Conservation (phyloP, 2,113 vertebrate species). For the Pyrgilauda ruficollis region DNA sequence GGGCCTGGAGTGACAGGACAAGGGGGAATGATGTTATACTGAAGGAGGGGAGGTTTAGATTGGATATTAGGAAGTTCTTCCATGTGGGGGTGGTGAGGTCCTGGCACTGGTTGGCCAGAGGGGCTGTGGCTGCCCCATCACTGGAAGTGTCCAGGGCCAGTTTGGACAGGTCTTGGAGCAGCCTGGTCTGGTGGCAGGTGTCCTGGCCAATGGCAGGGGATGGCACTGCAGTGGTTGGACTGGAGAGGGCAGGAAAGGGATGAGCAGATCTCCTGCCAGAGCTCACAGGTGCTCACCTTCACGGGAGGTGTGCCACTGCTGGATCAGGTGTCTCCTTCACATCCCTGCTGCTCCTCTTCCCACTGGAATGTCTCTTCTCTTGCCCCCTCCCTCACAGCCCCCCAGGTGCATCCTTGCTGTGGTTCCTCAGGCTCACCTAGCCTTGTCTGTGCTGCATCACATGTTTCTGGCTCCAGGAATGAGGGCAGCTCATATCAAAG, state of each 20-base stretch:
- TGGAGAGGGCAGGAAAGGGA: background rate
- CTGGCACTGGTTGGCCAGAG: background rate
- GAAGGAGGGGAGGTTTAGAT: background rate
- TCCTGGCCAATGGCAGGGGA: background rate
- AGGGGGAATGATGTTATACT: background rate
- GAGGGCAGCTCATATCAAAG: background rate
- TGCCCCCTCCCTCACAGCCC: background rate
- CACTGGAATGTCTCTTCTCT: rapidly evolving
- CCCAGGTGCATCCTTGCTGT: background rate
- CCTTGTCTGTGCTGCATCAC: background rate
- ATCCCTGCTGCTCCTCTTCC: background rate
- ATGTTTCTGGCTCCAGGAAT: background rate
- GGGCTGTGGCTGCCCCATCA: background rate
- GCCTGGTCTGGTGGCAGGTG: rapidly evolving
- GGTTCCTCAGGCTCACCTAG: background rate
- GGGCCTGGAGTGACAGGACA: too few species aligned
- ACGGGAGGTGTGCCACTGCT: background rate
- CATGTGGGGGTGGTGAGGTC: background rate
- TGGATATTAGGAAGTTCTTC: background rate
- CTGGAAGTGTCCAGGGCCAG: background rate
- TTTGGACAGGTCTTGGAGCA: background rate
- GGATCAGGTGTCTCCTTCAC: background rate
- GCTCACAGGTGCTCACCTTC: background rate
- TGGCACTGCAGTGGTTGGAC: background rate
- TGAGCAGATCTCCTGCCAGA: background rate